Percentiles rank a stretch among this genome's conserved stretches.
Conservation (phyloP, 2,797 vertebrate genomes). For the Limosa lapponica region DNA sequence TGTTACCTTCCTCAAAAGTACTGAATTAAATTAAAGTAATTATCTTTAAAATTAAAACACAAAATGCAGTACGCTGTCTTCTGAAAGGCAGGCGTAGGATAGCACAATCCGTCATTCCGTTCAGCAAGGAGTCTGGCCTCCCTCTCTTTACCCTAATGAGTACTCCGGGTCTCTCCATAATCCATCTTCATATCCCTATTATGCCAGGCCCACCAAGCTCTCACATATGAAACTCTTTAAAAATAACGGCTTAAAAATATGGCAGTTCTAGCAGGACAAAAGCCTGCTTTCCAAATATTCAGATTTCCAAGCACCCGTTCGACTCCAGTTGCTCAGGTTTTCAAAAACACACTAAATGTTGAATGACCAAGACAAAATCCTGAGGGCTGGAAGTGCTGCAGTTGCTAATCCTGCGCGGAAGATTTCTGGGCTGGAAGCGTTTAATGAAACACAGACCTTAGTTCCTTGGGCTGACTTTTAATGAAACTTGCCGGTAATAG, state of each 20-base stretch:
- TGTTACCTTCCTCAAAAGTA: constrained; percentile 42
- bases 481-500: background rate
- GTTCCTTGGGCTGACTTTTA: background rate
- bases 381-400: background rate
- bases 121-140: constrained; percentile 23
- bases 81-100: background rate
- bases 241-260: background rate
- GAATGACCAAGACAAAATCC: background rate
- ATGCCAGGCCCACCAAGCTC: constrained; percentile 38
- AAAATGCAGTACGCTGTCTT: background rate
- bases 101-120: constrained; percentile 46
- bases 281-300: background rate
- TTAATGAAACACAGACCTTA: background rate
- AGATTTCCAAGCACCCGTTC: background rate
- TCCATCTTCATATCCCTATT: constrained; percentile 45
- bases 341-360: background rate
- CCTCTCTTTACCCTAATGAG: constrained; percentile 37
- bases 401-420: background rate
- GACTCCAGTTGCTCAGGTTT: background rate
- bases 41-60: constrained; percentile 60
- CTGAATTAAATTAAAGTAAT: constrained; percentile 47
- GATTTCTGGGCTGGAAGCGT: background rate
- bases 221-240: background rate
- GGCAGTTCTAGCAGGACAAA: background rate
- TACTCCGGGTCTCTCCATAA: constrained; percentile 23